Percentiles rank a stretch among this genome's conserved stretches.
These are phyloP conservation scores for Linyphia triangularis DNA, from an alignment of 2,888 invertebrate genomes.

Conservation along the genomic window DNA sequence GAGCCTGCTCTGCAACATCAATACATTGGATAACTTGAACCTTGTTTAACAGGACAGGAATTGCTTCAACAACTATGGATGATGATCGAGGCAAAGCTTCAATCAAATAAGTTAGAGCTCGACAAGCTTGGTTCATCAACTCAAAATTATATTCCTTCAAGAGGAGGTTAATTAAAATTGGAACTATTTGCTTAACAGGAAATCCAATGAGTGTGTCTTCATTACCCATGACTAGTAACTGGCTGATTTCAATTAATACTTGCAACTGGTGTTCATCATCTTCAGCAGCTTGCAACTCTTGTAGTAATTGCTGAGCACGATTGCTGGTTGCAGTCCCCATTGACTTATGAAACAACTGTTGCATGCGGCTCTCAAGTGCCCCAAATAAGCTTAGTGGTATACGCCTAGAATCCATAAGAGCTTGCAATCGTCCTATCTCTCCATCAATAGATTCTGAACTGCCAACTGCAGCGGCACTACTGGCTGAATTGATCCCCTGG, in stretches of 20 bases:
- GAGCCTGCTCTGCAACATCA: constrained; percentile 99
- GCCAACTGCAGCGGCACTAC: constrained; percentile 77
- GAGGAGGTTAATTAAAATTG: constrained; percentile 93
- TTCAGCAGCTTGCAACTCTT: constrained; percentile 93
- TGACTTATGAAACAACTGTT: constrained; percentile 94
- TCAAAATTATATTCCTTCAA: constrained; percentile 99
- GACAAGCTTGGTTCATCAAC: constrained; percentile 99
- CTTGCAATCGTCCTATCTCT: constrained; percentile 96
- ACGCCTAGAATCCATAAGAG: constrained; percentile 94
- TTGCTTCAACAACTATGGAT: constrained; percentile 96
- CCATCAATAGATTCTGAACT: constrained; percentile 89
- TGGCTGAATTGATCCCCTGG: constrained; percentile 45
- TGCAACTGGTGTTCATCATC: constrained; percentile 98
- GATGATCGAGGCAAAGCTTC: constrained; percentile 98
- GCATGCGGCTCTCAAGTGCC: constrained; percentile 96
- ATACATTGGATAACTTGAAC: constrained; percentile 98
- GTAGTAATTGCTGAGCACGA: constrained; percentile 94
- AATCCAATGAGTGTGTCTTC: constrained; percentile 98
- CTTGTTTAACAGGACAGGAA: constrained; percentile 97
- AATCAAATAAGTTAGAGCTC: constrained; percentile 99
- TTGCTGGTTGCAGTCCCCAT: constrained; percentile 91
- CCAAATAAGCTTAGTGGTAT: constrained; percentile 97
- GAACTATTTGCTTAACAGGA: constrained; percentile 98
- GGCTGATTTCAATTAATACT: constrained; percentile 98
- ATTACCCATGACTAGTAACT: constrained; percentile 98